Base-by-base conservation (phyloP, 2,888 invertebrate genomes). In the Campoplex nolae region DNA sequence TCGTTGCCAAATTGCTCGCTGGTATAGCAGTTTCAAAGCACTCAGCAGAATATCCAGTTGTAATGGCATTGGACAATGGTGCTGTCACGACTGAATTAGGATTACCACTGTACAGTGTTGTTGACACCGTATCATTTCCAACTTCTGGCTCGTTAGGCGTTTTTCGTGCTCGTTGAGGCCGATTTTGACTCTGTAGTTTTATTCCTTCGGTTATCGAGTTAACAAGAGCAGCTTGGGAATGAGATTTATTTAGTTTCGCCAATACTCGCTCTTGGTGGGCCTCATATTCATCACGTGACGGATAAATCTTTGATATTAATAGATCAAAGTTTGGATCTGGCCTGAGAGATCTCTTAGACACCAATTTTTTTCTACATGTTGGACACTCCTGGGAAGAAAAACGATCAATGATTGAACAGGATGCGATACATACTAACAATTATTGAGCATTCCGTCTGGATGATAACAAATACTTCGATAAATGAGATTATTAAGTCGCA, bases 281-380 rank as follows among this genome's bases (percentile, higher is more conserved):
- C 94, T 99, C 99, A 92, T 99, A 99, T 92, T 99, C 99, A 92
- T 98, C 98, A 84, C 99, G 96, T 92, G 98, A 98, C 0, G 99
- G 99, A 94, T 99, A 99, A 86, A 99, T 99, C 94, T 99, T 99
- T 0, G 99, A 98, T 90, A 99, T 99, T 42, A 99, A 95, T 90
- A 98, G 96, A 95, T 99, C 99, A 93, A 99, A 99, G 95, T 99
- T 99, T 0, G 99, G 99, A 95, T 99, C 99, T 0, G 99, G 98
- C 54, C 99, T 96, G 9, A 99, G 95, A 0, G 99, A 99, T 65
- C 99, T 96, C 94, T 99, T 99, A 0, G 99, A 99, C 0, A 99
- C 99, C 13, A 99, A 95, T 94, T 99, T 99, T 94, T 99, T 99
- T 48, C 99, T 96, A 94, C 99, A 99, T 0, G 99, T 99, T 1